Evolutionary conservation across 2,888 invertebrate species (phyloP).

Genomic region (Hipparchia sbordonii): DNA sequence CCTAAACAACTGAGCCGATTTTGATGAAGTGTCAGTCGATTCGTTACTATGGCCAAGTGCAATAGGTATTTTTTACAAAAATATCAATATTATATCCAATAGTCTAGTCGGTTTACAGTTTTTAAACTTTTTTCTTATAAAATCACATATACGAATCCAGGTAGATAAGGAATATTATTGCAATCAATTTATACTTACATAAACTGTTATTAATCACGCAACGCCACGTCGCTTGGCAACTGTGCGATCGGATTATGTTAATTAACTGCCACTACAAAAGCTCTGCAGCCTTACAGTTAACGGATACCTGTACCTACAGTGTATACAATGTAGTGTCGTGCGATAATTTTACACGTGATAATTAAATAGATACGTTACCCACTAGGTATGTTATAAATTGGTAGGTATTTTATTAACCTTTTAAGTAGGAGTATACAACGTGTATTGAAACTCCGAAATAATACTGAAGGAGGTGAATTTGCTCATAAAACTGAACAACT

Average conservation of each 20-base stretch:
- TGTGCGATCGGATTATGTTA: conserved; percentile 44
- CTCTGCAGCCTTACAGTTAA: conserved; percentile 23
- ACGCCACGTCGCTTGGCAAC: conserved; percentile 14
- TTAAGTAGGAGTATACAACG: too few relatives aligned
- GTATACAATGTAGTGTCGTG: conserved; percentile 19
- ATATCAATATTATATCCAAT: background rate
- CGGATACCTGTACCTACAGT: conserved; percentile 15
- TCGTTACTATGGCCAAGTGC: too few relatives aligned
- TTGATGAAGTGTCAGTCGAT: too few relatives aligned
- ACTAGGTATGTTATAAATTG: background rate
- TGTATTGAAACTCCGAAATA: too few relatives aligned
- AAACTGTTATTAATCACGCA: conserved; percentile 28
- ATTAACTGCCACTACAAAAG: conserved; percentile 42
- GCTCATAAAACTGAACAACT: too few relatives aligned
- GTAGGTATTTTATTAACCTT: background rate
- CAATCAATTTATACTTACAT: conserved; percentile 15
- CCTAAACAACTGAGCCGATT: too few relatives aligned
- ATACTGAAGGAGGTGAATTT: too few relatives aligned
- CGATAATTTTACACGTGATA: conserved; percentile 22
- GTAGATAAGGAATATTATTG: conserved; percentile 8
- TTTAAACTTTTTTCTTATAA: background rate
- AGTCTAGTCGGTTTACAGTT: background rate
- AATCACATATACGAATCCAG: background rate
- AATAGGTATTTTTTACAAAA: too few relatives aligned
- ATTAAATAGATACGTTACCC: conserved; percentile 8